A percentile compares a stretch with the other conserved stretches of the same genome.
Evolutionary conservation across 1,140 invertebrate genomes (phyloP).

Genomic region (Cataglyphis hispanica): DNA sequence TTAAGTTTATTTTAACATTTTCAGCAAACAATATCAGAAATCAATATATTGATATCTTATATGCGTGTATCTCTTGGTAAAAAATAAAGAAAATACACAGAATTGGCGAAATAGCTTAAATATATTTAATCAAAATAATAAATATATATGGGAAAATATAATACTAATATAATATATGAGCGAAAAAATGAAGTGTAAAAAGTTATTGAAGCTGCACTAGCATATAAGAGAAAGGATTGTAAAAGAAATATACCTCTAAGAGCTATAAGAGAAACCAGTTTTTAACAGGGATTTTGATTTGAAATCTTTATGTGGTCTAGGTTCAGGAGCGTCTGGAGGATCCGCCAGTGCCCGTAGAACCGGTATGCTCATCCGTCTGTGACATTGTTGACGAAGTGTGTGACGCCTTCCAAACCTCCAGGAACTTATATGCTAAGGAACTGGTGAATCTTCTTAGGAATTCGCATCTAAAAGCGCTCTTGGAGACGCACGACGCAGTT

Average conservation of each 20-base stretch:
- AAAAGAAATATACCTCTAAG: slow-evolving; percentile 1
- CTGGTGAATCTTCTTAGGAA: slow-evolving; percentile 79
- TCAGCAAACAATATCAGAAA: slow-evolving; percentile 1
- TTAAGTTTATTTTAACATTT: neutral
- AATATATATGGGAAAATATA: neutral
- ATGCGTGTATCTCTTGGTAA: neutral
- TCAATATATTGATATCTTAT: neutral
- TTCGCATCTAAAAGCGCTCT: slow-evolving; percentile 84
- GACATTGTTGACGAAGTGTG: slow-evolving; percentile 81
- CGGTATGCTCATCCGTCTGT: slow-evolving; percentile 81
- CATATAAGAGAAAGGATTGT: neutral
- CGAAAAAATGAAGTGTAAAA: neutral
- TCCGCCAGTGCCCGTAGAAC: slow-evolving; percentile 79
- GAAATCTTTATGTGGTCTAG: slow-evolving; percentile 68
- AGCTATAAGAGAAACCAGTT: slow-evolving; percentile 51
- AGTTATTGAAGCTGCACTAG: neutral
- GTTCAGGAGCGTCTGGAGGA: slow-evolving; percentile 84
- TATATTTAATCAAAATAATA: neutral
- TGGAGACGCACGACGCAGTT: slow-evolving; percentile 91
- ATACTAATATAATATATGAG: neutral
- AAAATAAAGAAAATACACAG: neutral
- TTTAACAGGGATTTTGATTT: slow-evolving; percentile 19
- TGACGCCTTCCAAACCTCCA: slow-evolving; percentile 74
- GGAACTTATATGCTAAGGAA: slow-evolving; percentile 78
- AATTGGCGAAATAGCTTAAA: neutral